Evolutionary conservation across 2,888 invertebrate genomes (phyloP), one percentile per base, ranked within the genome.

Genomic region (Lordiphosa fenestrarum): DNA sequence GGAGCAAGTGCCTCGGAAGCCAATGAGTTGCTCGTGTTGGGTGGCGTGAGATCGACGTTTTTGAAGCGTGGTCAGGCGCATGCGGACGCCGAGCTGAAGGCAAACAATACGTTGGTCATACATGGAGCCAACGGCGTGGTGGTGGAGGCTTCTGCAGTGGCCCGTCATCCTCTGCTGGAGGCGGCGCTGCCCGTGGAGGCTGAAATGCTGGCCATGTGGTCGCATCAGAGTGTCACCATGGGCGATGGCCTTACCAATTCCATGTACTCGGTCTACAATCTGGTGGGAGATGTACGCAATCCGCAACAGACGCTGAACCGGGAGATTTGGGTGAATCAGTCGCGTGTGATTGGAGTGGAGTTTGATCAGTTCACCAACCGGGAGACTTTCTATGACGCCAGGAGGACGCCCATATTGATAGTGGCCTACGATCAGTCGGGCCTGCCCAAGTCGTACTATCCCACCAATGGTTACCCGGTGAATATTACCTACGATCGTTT

Each of bases 401-500:
- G 95, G 64, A 92, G 94, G 65, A 94, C 94, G 60, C 94, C 96
- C 10, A 91, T 98, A 30, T 91, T 98, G 60, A 94, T 95, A 0
- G 94, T 97, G 47, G 93, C 94, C 12, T 98, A 96, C 86, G 97
- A 98, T 89, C 94, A 94, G 33, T 95, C 96, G 38, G 98, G 98
- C 0, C 90, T 97, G 48, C 97, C 98, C n/a, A 91, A 95, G 53
- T 93, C 94, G 0, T 96, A 96, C 90, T 93, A 93, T 49, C 96
- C 96, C 0, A 93, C 94, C 53, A 95, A 94, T 58, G 94, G 94
- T 4, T 94, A 94, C 69, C 93, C 94, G 10, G 91, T 98, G 12
- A 97, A 96, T 85, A 94, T 98, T 80, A 95, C 96, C 3, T 98
- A 98, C 86, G 97, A 97, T 85, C 92, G 94, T 66, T 95, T 95